phyloP scores from a whole-genome alignment of 2,113 vertebrate genomes.

The Pseudonaja textilis region DNA sequence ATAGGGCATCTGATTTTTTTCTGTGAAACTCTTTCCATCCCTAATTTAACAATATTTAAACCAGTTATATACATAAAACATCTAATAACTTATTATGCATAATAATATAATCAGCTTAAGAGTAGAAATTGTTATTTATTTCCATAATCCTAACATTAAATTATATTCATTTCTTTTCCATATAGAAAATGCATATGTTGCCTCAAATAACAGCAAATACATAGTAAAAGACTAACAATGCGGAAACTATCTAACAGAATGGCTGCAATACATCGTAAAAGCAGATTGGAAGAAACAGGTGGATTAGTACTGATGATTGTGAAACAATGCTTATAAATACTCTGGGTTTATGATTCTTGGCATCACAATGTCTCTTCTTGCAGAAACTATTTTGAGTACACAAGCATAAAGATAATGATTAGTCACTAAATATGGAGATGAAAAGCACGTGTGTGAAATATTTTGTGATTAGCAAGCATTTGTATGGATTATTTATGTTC shows the following conservation, averaged over 20 bases:
- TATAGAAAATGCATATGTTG: slow-evolving; percentile 41
- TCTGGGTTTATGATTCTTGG: slow-evolving; percentile 25
- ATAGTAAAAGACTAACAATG: slow-evolving; percentile 40
- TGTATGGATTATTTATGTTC: slow-evolving; percentile 36
- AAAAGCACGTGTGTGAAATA: slow-evolving; percentile 55
- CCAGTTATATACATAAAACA: slow-evolving; percentile 17
- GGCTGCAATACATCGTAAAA: slow-evolving; percentile 39
- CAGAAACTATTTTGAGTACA: slow-evolving; percentile 55
- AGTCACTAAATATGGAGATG: slow-evolving; percentile 48
- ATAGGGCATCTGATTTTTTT: neutral
- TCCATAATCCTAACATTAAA: slow-evolving; percentile 39
- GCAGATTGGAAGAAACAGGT: slow-evolving; percentile 38
- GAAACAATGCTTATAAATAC: slow-evolving; percentile 6
- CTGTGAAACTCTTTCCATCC: neutral
- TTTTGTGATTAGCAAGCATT: slow-evolving; percentile 23
- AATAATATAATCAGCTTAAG: slow-evolving; percentile 33
- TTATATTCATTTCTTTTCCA: slow-evolving; percentile 36
- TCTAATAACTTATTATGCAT: slow-evolving; percentile 29
- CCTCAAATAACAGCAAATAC: slow-evolving; percentile 41
- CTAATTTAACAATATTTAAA: neutral
- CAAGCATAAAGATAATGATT: slow-evolving; percentile 27
- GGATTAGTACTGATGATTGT: neutral
- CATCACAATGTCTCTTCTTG: slow-evolving; percentile 51
- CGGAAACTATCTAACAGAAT: slow-evolving; percentile 46
- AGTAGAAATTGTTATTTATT: slow-evolving; percentile 50